Conservation (phyloP, 2,113 vertebrate species). For the Calyptommatus sinebrachiatus region DNA sequence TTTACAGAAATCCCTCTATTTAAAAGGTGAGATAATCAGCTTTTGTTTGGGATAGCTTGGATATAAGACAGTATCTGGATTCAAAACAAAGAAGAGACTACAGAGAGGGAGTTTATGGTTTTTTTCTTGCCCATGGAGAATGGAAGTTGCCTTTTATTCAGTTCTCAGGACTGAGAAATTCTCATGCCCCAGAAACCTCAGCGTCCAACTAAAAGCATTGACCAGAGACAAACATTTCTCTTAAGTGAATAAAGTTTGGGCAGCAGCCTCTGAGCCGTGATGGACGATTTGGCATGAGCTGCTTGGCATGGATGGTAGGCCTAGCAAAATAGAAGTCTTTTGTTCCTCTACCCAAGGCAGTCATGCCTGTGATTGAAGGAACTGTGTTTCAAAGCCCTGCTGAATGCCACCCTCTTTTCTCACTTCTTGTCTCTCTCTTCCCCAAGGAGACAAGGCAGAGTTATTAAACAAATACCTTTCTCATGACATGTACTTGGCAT, state of each 20-base stretch:
- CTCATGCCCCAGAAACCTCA: constrained; percentile 70
- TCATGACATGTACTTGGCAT: constrained; percentile 11
- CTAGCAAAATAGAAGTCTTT: constrained; percentile 47
- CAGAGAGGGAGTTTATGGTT: constrained; percentile 46
- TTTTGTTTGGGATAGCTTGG: constrained; percentile 67
- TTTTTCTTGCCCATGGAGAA: constrained; percentile 49
- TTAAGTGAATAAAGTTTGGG: constrained; percentile 53
- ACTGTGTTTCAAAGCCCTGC: constrained; percentile 16
- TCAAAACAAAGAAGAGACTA: constrained; percentile 57
- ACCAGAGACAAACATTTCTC: constrained; percentile 57
- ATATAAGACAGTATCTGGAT: constrained; percentile 68
- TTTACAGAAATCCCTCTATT: constrained; percentile 61
- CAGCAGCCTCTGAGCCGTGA: constrained; percentile 28
- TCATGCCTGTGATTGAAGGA: constrained; percentile 23
- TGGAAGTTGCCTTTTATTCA: constrained; percentile 51
- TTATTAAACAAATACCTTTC: neutral
- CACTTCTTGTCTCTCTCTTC: neutral
- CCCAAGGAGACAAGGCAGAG: neutral
- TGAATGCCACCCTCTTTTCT: constrained; percentile 31
- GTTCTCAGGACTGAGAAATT: constrained; percentile 61
- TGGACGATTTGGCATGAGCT: constrained; percentile 36
- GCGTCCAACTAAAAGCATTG: constrained; percentile 48
- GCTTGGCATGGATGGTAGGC: constrained; percentile 45
- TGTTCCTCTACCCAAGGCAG: constrained; percentile 31
- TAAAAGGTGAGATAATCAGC: constrained; percentile 73